A percentile compares a stretch with the other conserved stretches of the same genome.
phyloP scores from a whole-genome alignment of 1,140 invertebrate species.

The Agrypnia vestita region DNA sequence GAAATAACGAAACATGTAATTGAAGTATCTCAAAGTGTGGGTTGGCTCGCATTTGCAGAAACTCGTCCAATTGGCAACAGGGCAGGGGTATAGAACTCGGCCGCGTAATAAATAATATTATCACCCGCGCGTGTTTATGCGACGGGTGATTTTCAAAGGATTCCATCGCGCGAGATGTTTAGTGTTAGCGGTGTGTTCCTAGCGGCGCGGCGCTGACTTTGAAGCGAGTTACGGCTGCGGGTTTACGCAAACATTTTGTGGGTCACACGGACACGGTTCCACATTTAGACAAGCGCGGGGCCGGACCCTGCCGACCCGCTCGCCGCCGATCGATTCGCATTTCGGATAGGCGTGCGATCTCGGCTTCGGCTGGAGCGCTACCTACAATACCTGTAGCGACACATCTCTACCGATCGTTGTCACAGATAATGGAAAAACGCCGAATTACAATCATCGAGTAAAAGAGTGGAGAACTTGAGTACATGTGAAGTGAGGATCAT shows the following conservation, averaged over 20 bases:
- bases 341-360: slow-evolving; percentile 21
- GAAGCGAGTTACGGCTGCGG: slow-evolving; percentile 56
- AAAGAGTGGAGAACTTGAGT: no score
- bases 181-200: neutral
- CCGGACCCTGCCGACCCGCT: slow-evolving; percentile 45
- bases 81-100: neutral
- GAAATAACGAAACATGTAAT: no score
- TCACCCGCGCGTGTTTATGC: neutral
- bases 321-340: slow-evolving; percentile 41
- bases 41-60: no score
- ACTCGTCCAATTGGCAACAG: slow-evolving; percentile 4
- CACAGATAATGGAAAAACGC: no score
- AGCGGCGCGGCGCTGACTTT: slow-evolving; percentile 40
- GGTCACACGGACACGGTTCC: slow-evolving; percentile 53
- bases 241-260: slow-evolving; percentile 60
- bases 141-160: slow-evolving; percentile 24
- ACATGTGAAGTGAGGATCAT: no score
- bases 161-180: neutral
- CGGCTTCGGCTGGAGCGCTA: neutral
- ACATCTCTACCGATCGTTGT: no score
- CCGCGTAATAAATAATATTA: slow-evolving; percentile 4
- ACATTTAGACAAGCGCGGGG: slow-evolving; percentile 56
- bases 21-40: no score
- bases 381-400: no score
- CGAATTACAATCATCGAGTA: no score